A percentile compares a stretch with the other conserved stretches of the same genome.
These are phyloP conservation scores for Miltochrista miniata DNA, from an alignment of 2,888 invertebrate species.

Conservation along the genomic window DNA sequence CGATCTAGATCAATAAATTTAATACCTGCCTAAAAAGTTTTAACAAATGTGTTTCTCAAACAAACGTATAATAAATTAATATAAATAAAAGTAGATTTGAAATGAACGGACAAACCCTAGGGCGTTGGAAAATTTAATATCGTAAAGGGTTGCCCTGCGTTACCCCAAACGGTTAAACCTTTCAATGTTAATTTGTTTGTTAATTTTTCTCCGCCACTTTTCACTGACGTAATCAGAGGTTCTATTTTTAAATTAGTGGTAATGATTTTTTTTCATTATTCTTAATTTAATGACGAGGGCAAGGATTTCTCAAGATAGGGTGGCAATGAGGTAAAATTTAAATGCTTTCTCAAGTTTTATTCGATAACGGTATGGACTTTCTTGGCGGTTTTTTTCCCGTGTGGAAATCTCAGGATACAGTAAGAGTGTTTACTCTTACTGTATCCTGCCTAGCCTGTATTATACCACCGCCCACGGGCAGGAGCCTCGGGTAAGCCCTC, in stretches of 20 bases:
- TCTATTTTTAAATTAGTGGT: conserved; percentile 37
- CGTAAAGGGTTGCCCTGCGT: conserved; percentile 58
- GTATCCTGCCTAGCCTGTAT: too few species aligned
- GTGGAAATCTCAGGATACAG: too few species aligned
- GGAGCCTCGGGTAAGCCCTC: too few species aligned
- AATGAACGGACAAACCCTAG: conserved; percentile 41
- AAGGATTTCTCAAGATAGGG: conserved; percentile 11
- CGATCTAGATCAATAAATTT: too few species aligned
- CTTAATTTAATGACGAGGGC: conserved; percentile 14
- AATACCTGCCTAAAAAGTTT: too few species aligned
- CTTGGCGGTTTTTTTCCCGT: too few species aligned
- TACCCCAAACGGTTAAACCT: conserved; percentile 59
- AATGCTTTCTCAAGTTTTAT: not conserved
- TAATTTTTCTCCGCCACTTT: conserved; percentile 65
- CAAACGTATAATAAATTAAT: conserved; percentile 25
- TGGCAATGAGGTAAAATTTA: not conserved
- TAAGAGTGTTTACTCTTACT: too few species aligned
- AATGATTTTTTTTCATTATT: conserved; percentile 40
- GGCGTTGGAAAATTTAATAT: conserved; percentile 63
- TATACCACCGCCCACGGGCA: too few species aligned
- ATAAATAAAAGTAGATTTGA: conserved; percentile 46
- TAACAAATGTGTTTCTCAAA: conserved; percentile 1
- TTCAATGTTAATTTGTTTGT: conserved; percentile 75
- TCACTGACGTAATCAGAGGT: conserved; percentile 47
- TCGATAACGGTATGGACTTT: not conserved